A percentile compares a stretch with the other conserved stretches of the same genome.
phyloP scores from a whole-genome alignment of 2,888 invertebrate genomes.

The Erannis defoliaria region DNA sequence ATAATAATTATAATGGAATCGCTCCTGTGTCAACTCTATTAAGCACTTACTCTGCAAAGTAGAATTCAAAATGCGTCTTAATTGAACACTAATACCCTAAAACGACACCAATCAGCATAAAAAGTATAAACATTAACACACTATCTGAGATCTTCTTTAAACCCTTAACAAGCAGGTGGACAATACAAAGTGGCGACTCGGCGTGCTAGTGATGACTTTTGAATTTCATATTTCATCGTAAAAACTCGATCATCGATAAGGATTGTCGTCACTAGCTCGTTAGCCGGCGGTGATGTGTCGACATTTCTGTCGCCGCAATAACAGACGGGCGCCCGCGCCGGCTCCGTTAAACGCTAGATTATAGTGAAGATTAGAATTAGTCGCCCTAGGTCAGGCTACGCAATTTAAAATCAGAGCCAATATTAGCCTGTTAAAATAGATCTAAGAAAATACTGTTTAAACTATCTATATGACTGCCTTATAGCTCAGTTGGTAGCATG shows the following conservation, averaged over 20 bases:
- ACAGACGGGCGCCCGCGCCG: constrained; percentile 46
- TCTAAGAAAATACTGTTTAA: too few species aligned
- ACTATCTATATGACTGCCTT: too few species aligned
- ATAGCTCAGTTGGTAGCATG: too few species aligned
- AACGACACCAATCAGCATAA: background rate
- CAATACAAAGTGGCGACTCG: constrained; percentile 1
- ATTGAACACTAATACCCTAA: background rate
- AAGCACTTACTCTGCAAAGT: too few species aligned
- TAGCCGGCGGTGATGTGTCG: constrained; percentile 67
- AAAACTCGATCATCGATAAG: constrained; percentile 44
- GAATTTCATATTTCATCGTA: constrained; percentile 50
- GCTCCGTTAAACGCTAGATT: constrained; percentile 50
- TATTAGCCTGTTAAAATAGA: background rate
- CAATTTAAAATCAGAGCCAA: background rate
- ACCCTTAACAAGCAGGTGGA: constrained; percentile 2
- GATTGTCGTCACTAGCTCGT: constrained; percentile 63
- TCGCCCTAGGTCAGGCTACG: constrained; percentile 20
- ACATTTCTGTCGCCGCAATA: constrained; percentile 64
- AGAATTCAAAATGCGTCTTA: too few species aligned
- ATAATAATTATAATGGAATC: background rate
- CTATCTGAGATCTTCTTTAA: background rate
- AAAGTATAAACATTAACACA: background rate
- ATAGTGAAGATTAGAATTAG: constrained; percentile 20
- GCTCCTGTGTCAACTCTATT: too few species aligned
- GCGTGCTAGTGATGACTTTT: constrained; percentile 8